Percentiles rank a stretch among this genome's conserved stretches.
Conservation (phyloP, 2,888 invertebrate genomes). For the Trissolcus japonicus region DNA sequence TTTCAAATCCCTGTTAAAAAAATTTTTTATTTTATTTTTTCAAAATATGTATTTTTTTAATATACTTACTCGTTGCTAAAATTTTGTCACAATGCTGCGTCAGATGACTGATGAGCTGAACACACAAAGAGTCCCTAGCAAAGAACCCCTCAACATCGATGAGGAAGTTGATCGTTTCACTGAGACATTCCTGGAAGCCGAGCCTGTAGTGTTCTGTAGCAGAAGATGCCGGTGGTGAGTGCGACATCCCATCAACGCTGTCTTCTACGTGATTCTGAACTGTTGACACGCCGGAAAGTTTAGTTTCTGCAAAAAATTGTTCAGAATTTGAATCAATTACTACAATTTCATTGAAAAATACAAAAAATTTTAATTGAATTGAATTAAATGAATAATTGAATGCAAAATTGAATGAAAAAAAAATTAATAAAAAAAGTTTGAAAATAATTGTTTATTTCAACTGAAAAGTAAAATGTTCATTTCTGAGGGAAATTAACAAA, state of each 20-base stretch:
- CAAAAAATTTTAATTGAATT: too few species aligned
- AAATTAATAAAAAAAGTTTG: neutral
- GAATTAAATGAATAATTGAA: too few species aligned
- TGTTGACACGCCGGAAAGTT: constrained; percentile 62
- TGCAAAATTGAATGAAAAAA: too few species aligned
- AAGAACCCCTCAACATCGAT: constrained; percentile 90
- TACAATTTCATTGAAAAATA: too few species aligned
- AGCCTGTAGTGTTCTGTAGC: constrained; percentile 82
- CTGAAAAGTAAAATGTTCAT: neutral
- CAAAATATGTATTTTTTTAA: neutral
- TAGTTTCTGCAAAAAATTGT: constrained; percentile 64
- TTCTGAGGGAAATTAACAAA: neutral
- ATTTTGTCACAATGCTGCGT: constrained; percentile 88
- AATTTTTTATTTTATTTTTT: too few species aligned
- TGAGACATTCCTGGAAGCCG: constrained; percentile 94
- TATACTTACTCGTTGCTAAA: constrained; percentile 74
- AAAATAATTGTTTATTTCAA: neutral
- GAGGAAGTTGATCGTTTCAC: constrained; percentile 92
- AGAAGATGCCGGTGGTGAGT: constrained; percentile 65
- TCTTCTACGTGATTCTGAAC: constrained; percentile 73
- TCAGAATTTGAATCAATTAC: neutral
- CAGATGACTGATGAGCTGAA: constrained; percentile 87
- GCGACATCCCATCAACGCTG: constrained; percentile 71
- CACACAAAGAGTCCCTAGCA: constrained; percentile 88
- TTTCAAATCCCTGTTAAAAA: too few species aligned